Evolutionary conservation across 2,797 vertebrate species (phyloP), one percentile per base, ranked within the genome.

Genomic region (Lutjanus campechanus): DNA sequence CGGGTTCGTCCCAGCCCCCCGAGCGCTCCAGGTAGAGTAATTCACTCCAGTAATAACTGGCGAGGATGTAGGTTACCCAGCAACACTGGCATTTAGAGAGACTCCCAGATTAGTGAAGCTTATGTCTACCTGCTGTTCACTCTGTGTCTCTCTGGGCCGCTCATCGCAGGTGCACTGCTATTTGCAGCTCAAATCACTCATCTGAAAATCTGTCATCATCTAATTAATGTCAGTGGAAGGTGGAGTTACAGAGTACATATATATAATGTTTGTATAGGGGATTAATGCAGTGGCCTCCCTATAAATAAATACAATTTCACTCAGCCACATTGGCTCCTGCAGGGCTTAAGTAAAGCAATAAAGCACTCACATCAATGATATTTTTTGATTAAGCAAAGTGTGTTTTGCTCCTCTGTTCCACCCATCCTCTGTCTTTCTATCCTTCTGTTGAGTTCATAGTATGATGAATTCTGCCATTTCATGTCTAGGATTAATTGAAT

Each of bases 71-170:
- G 85, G 81, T 86, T 91, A 87, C 86, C 79, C 77, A 60, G 83
- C 87, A 85, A 79, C 85, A 47, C 65, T 75, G 82, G 82, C 81
- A 59, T 90, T 91, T 69, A 71, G 19, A 76, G 8, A 58, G 76
- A 58, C 69, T 59, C 54, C 41, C 80, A 88, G 87, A 91, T 92
- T 91, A 91, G 85, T 47, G 65, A 76, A 77, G 91, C 53, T 91
- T 88, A 90, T 43, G 40, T 11, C 69, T 59, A 63, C 86, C 85
- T 81, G 85, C 84, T 86, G 69, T 51, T 81, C 58, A 47, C 62
- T 74, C 69, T 76, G 46, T 56, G 44, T 72, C 54, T 53, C 67
- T 59, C 17, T 77, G 43, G 51, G 49, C 60, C 60, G 67, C 71
- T 79, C 61, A 1, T 63, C 55, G 74, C 61, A 79, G 71, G 73